These are phyloP conservation scores for Patiria miniata DNA, from an alignment of 35 echinoderm and acorn worm species.

Conservation along the genomic window DNA sequence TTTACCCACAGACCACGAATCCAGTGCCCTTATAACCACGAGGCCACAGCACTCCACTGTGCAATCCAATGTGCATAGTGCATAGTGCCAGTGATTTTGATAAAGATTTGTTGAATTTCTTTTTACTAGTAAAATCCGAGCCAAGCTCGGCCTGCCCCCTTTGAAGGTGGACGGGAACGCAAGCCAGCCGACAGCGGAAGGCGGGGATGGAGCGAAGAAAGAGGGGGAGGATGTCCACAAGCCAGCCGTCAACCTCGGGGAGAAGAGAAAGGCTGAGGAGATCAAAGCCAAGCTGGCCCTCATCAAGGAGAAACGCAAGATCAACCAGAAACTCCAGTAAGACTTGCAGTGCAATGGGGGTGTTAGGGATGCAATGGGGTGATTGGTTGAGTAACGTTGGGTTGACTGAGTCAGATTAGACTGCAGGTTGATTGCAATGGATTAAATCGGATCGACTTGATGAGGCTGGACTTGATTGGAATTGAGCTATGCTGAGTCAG, in stretches of 20 bases:
- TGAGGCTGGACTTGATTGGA: no score
- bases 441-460: no score
- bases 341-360: background rate
- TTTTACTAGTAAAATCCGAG: constrained; percentile 85
- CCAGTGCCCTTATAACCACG: no score
- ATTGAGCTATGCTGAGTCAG: no score
- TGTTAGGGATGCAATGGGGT: no score
- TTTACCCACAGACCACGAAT: no score
- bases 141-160: constrained; percentile 88
- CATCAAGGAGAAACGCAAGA: constrained; percentile 87
- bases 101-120: background rate
- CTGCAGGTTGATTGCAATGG: no score
- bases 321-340: constrained; percentile 92
- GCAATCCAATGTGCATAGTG: no score
- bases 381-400: no score
- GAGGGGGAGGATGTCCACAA: constrained; percentile 87
- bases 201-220: constrained; percentile 12
- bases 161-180: constrained; percentile 44
- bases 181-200: constrained; percentile 27
- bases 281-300: constrained; percentile 85
- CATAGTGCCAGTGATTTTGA: background rate
- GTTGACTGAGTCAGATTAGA: no score
- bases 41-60: no score
- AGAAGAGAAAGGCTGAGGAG: constrained; percentile 61
- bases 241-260: constrained; percentile 80